Base-by-base conservation (phyloP, 1,140 invertebrate species). In the Drosophila obscura region DNA sequence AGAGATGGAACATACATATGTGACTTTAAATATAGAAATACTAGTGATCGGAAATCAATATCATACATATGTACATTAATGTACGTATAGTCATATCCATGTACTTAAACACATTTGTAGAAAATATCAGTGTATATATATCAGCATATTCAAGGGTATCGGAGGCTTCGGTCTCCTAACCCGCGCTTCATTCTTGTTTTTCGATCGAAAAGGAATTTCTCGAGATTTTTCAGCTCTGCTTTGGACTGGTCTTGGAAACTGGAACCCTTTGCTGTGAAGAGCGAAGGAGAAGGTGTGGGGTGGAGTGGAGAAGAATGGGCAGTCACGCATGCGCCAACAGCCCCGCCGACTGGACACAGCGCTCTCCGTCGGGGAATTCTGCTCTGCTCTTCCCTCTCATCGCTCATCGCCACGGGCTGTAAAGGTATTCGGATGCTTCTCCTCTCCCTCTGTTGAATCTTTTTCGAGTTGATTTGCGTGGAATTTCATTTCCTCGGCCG, bases 381-480 rank as follows among this genome's bases (percentile, higher is more conserved):
- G 22, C 35, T 41, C 71, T 59, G 57, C 73, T 63, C 49, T 71
- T 78, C 26, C 19, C 51, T 57, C 59, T 46, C 16, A 39, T 39
- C 35, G 35, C 35, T 39, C 35, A 39, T 39, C 11, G 35, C 35
- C 35, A 5, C 35, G 41, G 51, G 59, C 53, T 73, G 68, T 62
- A 73, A 68, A 65, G 51, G 58, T 78, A 65, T 72, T 72, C 11
- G 35, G 35, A 39, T 11, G 11, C 9, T 11, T 39, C 35, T 78
- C 63, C 62, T 15, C 53, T 74, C 52, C 58, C 53, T 13, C 35
- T 39, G 35, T 13, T 39, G 35, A 39, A 39, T 39, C 35, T 39
- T 75, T 77, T 85, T 80, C 57, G 69, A 85, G 82, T 87, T 75
- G 78, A 87, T 87, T 87, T 87, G 82, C 75, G 69, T 88, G 82